phyloP scores from a whole-genome alignment of 2,888 invertebrate species.

The Epinotia ramella region DNA sequence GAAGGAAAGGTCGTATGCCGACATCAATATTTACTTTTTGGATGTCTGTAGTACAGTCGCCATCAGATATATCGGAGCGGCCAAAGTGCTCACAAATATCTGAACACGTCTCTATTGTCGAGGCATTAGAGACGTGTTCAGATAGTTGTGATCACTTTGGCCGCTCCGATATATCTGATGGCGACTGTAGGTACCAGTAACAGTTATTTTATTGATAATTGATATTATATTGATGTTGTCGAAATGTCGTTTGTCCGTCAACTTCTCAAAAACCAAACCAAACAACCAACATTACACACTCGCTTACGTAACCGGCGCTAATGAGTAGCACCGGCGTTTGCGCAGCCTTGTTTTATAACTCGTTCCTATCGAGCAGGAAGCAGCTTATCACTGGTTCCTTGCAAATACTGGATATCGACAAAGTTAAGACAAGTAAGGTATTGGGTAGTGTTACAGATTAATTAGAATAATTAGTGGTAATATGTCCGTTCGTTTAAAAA shows the following conservation, averaged over 20 bases:
- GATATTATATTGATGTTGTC: not conserved
- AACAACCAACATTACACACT: not conserved
- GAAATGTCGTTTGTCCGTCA: not conserved
- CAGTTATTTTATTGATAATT: not conserved
- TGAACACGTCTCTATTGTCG: too few species aligned
- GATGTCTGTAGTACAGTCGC: too few species aligned
- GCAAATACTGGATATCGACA: constrained; percentile 11
- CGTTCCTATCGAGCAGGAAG: constrained; percentile 14
- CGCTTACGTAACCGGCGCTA: constrained; percentile 42
- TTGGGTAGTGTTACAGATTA: not conserved
- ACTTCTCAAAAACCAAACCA: not conserved
- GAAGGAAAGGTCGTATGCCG: too few species aligned
- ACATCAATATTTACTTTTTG: not conserved
- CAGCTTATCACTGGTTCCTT: constrained; percentile 4
- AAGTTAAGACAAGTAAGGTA: constrained; percentile 8
- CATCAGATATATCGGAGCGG: too few species aligned
- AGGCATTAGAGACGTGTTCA: too few species aligned
- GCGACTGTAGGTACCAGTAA: not conserved
- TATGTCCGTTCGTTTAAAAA: not conserved
- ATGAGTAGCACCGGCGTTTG: constrained; percentile 30
- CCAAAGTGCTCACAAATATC: too few species aligned
- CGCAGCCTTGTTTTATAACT: constrained; percentile 10
- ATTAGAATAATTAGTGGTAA: constrained; percentile 6
- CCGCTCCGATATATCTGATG: too few species aligned
- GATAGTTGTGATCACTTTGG: too few species aligned